Conservation (phyloP, 1,140 invertebrate species). For the Drosophila micromelanica region DNA sequence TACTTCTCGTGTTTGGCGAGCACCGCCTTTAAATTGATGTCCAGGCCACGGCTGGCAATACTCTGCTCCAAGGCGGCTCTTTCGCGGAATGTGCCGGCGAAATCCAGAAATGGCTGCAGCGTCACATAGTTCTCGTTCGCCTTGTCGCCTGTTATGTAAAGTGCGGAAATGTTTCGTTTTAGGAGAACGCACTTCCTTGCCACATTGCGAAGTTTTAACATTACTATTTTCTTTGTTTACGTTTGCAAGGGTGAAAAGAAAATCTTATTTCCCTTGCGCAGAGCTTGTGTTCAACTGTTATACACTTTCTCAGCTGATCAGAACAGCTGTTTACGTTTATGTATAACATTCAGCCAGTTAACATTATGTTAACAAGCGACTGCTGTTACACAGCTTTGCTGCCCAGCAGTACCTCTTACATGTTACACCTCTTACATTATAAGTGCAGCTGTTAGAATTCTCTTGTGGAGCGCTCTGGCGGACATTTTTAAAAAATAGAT, state of each 20-base stretch:
- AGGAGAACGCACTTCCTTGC: conserved; percentile 9
- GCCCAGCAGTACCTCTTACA: too few species aligned
- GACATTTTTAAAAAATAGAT: too few species aligned
- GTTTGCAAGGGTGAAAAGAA: neutral
- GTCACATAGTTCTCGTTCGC: conserved; percentile 86
- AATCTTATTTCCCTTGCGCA: neutral
- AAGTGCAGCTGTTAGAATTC: too few species aligned
- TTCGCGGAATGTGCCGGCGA: conserved; percentile 85
- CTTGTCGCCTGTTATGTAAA: conserved; percentile 87
- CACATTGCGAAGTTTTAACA: conserved; percentile 44
- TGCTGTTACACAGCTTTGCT: too few species aligned
- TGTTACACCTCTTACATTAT: too few species aligned
- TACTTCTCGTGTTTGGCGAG: conserved; percentile 86
- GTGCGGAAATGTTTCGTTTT: conserved; percentile 84
- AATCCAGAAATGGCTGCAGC: conserved; percentile 86
- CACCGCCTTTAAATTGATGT: conserved; percentile 85
- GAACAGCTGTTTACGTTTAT: conserved; percentile 12
- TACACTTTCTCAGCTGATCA: neutral
- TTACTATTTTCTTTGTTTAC: conserved; percentile 21
- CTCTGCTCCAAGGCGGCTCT: conserved; percentile 84
- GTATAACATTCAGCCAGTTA: neutral
- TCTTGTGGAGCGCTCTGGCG: too few species aligned
- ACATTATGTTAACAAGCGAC: too few species aligned
- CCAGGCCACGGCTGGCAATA: conserved; percentile 84
- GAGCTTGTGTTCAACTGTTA: conserved; percentile 12